These are phyloP conservation scores for Tenthredo amoena DNA, from an alignment of 2,888 invertebrate genomes.

Conservation along the genomic window DNA sequence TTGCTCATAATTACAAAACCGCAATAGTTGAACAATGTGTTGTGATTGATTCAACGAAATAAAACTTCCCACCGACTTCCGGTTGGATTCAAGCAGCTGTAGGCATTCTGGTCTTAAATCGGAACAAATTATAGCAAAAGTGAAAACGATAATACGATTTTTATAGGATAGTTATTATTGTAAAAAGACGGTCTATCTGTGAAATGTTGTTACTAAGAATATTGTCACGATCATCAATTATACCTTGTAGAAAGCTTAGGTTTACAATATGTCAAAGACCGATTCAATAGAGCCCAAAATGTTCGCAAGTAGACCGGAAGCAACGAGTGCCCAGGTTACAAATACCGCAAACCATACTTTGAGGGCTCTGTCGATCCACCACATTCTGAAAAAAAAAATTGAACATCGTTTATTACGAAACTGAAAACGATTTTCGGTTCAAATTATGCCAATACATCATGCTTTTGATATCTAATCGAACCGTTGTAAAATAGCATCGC, in stretches of 20 bases:
- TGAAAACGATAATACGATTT: not conserved
- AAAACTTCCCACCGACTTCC: no score
- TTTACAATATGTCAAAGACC: not conserved
- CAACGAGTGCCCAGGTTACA: constrained; percentile 59
- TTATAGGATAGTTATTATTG: not conserved
- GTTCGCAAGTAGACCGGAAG: constrained; percentile 50
- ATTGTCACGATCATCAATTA: not conserved
- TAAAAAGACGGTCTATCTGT: not conserved
- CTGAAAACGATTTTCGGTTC: not conserved
- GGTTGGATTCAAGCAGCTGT: no score
- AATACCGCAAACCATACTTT: constrained; percentile 60
- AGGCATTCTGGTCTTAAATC: not conserved
- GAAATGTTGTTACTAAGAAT: not conserved
- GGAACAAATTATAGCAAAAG: not conserved
- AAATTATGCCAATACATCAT: not conserved
- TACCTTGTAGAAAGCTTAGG: not conserved
- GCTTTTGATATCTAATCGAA: not conserved
- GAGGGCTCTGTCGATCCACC: constrained; percentile 68
- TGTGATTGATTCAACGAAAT: no score
- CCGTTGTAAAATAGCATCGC: not conserved
- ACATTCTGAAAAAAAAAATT: constrained; percentile 71
- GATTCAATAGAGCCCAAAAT: not conserved
- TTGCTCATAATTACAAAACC: no score
- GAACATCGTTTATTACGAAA: not conserved
- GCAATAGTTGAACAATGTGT: no score